phyloP scores from a whole-genome alignment of 2,888 invertebrate genomes.

The Molorchus minor region DNA sequence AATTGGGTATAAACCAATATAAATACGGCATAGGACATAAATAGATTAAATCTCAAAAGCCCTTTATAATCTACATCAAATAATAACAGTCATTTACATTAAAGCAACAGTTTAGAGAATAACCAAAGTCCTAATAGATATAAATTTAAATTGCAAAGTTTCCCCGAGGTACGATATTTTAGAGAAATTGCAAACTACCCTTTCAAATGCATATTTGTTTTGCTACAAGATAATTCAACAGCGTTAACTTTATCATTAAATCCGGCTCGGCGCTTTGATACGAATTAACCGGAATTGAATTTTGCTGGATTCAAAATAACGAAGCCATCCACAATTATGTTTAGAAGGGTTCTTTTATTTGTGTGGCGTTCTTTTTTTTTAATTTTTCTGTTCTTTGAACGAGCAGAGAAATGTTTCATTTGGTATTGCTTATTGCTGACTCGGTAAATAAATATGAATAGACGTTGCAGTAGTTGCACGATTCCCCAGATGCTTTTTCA shows the following conservation, averaged over 20 bases:
- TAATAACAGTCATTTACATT: constrained; percentile 21
- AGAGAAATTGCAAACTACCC: constrained; percentile 22
- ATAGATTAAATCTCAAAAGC: constrained; percentile 2
- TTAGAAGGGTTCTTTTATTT: background rate
- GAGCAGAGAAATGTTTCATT: too few species aligned
- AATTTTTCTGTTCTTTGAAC: too few species aligned
- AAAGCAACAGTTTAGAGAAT: constrained; percentile 23
- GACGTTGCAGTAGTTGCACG: too few species aligned
- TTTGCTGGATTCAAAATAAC: constrained; percentile 9
- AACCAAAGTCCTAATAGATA: constrained; percentile 22
- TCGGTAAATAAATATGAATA: too few species aligned
- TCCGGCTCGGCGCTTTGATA: constrained; percentile 20
- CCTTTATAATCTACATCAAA: constrained; percentile 13
- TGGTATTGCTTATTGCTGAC: too few species aligned
- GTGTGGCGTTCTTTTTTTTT: too few species aligned
- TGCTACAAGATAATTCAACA: constrained; percentile 17
- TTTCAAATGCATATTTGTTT: constrained; percentile 26
- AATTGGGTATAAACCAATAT: too few species aligned
- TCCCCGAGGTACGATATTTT: constrained; percentile 22
- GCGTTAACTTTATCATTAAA: constrained; percentile 21
- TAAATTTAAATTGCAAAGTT: constrained; percentile 22
- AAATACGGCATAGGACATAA: background rate
- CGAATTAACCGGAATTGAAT: constrained; percentile 19
- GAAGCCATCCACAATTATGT: constrained; percentile 12
- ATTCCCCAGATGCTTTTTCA: too few species aligned